phyloP scores from a whole-genome alignment of 1,140 invertebrate genomes.

The Drosophila setifemur region DNA sequence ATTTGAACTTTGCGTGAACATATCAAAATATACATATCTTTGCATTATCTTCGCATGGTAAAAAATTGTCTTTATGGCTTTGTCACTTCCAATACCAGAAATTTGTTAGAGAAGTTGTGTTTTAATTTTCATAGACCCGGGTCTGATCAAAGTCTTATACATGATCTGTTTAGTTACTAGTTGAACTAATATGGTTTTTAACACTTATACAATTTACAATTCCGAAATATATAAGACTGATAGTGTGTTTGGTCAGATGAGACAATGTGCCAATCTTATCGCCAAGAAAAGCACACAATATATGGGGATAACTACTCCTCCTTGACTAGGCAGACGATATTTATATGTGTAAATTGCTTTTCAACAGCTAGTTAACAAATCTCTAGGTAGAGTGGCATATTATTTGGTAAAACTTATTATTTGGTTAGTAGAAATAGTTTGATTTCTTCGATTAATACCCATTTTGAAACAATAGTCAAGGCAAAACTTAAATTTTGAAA shows the following conservation, averaged over 20 bases:
- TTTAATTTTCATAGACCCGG: constrained; percentile 15
- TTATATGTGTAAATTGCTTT: not conserved
- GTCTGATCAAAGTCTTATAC: constrained; percentile 17
- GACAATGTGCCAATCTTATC: constrained; percentile 16
- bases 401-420: constrained; percentile 38
- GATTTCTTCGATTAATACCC: not conserved
- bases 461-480: constrained; percentile 20
- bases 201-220: constrained; percentile 35
- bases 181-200: constrained; percentile 12
- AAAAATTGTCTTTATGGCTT: constrained; percentile 57
- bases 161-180: constrained; percentile 32
- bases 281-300: constrained; percentile 4
- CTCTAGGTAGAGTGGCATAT: constrained; percentile 29
- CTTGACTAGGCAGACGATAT: constrained; percentile 44
- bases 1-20: constrained; percentile 53
- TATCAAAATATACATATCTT: constrained; percentile 62
- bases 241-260: constrained; percentile 17
- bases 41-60: constrained; percentile 35
- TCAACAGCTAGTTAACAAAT: constrained; percentile 34
- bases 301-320: constrained; percentile 13
- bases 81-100: constrained; percentile 6
- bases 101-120: not conserved
- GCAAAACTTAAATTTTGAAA: constrained; percentile 25
- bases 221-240: constrained; percentile 26
- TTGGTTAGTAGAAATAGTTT: constrained; percentile 31